phyloP scores from a whole-genome alignment of 1,140 invertebrate genomes.

The Hesperophylax magnus region DNA sequence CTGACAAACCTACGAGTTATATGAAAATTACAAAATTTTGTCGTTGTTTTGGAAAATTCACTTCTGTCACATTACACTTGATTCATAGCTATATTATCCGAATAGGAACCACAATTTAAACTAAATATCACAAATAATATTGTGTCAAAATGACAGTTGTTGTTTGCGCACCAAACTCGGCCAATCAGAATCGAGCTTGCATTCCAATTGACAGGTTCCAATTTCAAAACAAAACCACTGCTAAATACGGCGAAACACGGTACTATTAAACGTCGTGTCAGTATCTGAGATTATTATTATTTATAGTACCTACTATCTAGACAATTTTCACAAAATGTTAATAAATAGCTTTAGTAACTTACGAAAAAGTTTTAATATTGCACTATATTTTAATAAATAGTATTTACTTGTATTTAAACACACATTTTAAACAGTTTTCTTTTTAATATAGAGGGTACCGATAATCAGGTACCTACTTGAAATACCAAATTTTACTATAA shows the following conservation, averaged over 20 bases:
- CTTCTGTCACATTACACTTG: background rate
- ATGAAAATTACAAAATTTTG: background rate
- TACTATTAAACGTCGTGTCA: background rate
- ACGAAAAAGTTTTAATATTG: too few relatives aligned
- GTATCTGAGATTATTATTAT: background rate
- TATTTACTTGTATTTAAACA: too few relatives aligned
- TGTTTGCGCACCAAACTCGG: conserved; percentile 6
- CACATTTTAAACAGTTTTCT: too few relatives aligned
- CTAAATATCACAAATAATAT: conserved; percentile 18
- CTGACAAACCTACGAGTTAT: too few relatives aligned
- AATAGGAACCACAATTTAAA: conserved; percentile 28
- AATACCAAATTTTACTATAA: too few relatives aligned
- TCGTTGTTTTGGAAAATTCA: background rate
- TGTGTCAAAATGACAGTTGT: conserved; percentile 17
- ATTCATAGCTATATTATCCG: background rate
- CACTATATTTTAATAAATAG: too few relatives aligned
- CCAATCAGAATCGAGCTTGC: conserved; percentile 20
- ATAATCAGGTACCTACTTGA: too few relatives aligned
- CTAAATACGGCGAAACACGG: conserved; percentile 24
- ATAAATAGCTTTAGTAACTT: background rate
- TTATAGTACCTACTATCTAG: background rate
- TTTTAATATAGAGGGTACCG: too few relatives aligned
- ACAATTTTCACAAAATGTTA: conserved; percentile 10
- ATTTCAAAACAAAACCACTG: conserved; percentile 33
- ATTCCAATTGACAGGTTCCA: conserved; percentile 32